Conservation (phyloP, 2,888 invertebrate species). For the Sisyra terminalis region DNA sequence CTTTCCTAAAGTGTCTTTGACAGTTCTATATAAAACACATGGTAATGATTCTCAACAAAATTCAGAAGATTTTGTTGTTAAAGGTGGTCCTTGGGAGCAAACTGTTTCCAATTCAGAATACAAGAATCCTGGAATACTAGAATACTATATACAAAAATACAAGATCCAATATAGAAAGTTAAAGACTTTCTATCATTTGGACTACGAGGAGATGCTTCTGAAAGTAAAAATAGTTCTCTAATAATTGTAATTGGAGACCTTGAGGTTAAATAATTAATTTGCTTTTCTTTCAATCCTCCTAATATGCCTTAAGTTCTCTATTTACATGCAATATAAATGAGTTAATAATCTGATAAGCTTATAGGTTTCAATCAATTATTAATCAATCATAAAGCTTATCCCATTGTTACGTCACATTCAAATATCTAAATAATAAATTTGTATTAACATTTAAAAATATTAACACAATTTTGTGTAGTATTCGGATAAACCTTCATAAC, state of each 20-base stretch:
- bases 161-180: too few relatives aligned
- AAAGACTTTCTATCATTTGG: conserved; percentile 79
- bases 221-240: conserved; percentile 32
- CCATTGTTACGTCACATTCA: too few relatives aligned
- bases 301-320: background rate
- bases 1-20: too few relatives aligned
- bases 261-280: background rate
- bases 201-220: conserved; percentile 29
- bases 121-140: too few relatives aligned
- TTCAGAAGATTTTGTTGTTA: conserved; percentile 58
- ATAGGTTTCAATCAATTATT: background rate
- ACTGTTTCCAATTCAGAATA: conserved; percentile 68
- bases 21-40: conserved; percentile 23
- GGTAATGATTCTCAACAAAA: conserved; percentile 18
- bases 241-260: conserved; percentile 50
- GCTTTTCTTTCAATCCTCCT: background rate
- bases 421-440: too few relatives aligned
- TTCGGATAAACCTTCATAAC: too few relatives aligned
- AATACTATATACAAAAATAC: too few relatives aligned
- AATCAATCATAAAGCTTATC: too few relatives aligned
- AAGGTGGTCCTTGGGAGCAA: conserved; percentile 82
- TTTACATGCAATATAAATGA: background rate
- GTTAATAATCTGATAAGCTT: background rate
- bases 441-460: too few relatives aligned
- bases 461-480: too few relatives aligned